Evolutionary conservation across 2,797 vertebrate species (phyloP).

Genomic region (Gambusia yucatana): DNA sequence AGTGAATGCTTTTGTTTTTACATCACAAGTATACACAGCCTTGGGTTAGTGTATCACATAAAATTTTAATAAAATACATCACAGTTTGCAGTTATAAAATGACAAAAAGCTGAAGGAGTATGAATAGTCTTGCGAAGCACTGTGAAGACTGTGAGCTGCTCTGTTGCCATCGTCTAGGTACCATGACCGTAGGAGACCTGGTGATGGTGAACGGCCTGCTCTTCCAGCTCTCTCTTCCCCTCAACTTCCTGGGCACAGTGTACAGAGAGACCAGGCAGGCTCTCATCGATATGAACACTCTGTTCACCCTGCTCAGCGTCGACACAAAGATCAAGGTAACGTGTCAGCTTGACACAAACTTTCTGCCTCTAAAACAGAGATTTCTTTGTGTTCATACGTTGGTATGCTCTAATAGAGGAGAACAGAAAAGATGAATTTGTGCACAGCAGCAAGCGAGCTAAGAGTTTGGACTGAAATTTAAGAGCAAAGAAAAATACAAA

Average conservation of each 20-base stretch:
- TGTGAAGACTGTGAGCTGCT: slow-evolving; percentile 14
- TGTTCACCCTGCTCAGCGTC: slow-evolving; percentile 93
- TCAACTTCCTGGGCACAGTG: slow-evolving; percentile 98
- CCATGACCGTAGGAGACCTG: slow-evolving; percentile 94
- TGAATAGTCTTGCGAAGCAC: background rate
- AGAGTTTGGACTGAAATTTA: background rate
- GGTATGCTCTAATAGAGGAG: background rate
- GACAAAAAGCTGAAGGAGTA: background rate
- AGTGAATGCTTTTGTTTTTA: background rate
- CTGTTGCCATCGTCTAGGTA: slow-evolving; percentile 76
- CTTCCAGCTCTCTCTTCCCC: slow-evolving; percentile 96
- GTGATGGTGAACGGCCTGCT: slow-evolving; percentile 99
- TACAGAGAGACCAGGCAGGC: slow-evolving; percentile 99
- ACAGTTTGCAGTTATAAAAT: background rate
- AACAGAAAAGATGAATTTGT: background rate
- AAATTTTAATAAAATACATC: background rate
- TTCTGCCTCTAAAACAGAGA: slow-evolving; percentile 7
- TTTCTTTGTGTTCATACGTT: background rate
- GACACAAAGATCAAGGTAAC: slow-evolving; percentile 97
- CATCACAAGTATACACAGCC: background rate
- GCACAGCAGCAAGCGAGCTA: background rate
- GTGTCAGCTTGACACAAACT: slow-evolving; percentile 22
- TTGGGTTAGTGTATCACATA: background rate
- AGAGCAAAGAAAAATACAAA: slow-evolving; percentile 11
- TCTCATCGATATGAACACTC: slow-evolving; percentile 97